phyloP scores from a whole-genome alignment of 2,888 invertebrate species.

The Yponomeuta cagnagella region DNA sequence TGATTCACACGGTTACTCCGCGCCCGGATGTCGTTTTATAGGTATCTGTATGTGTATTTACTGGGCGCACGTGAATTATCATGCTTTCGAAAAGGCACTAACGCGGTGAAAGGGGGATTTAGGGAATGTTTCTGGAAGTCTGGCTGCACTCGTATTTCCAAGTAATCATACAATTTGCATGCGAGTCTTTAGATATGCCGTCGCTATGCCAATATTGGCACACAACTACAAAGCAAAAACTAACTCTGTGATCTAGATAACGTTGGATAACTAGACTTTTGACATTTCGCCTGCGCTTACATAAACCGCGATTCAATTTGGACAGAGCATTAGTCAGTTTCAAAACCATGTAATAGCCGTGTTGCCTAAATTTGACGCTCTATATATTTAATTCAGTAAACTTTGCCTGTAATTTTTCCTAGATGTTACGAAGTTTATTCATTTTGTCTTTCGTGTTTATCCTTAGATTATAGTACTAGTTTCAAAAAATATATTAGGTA shows the following conservation, averaged over 20 bases:
- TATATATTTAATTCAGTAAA: conserved; percentile 18
- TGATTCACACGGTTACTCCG: conserved; percentile 8
- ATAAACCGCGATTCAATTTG: conserved; percentile 2
- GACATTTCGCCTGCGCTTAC: conserved; percentile 6
- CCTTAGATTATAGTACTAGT: too few species aligned
- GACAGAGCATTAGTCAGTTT: background rate
- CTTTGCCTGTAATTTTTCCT: too few species aligned
- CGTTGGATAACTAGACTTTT: background rate
- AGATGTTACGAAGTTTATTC: too few species aligned
- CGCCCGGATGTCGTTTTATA: conserved; percentile 10
- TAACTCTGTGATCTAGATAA: background rate
- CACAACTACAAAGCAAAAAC: background rate
- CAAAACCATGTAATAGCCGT: conserved; percentile 5
- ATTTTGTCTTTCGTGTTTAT: too few species aligned
- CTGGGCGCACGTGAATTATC: background rate
- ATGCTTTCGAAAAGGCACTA: background rate
- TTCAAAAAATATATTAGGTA: too few species aligned
- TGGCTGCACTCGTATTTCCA: background rate
- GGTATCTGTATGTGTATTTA: background rate
- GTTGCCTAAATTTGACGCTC: conserved; percentile 35
- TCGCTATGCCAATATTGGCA: background rate
- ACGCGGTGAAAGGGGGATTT: background rate
- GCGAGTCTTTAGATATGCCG: background rate
- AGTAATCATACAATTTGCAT: too few species aligned
- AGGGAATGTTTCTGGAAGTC: background rate